These are phyloP conservation scores for Pyxicephalus adspersus DNA, from an alignment of 2,113 vertebrate species.

Conservation along the genomic window DNA sequence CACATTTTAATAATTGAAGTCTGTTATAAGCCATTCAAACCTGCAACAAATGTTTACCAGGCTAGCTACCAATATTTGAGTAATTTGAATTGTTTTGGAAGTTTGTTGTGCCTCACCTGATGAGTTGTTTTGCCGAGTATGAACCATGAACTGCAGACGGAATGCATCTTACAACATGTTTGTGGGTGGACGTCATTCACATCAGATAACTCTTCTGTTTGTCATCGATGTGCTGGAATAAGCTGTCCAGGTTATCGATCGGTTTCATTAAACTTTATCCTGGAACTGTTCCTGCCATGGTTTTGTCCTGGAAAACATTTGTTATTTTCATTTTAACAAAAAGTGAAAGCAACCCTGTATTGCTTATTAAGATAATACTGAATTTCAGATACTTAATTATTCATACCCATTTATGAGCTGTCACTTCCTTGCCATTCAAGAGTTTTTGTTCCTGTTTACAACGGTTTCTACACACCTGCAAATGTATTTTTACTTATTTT, in stretches of 20 bases:
- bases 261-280: conserved; percentile 4
- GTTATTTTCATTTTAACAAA: background rate
- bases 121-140: too few relatives aligned
- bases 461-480: conserved; percentile 41
- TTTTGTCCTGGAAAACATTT: background rate
- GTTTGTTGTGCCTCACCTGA: too few relatives aligned
- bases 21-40: too few relatives aligned
- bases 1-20: too few relatives aligned
- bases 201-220: background rate
- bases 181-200: too few relatives aligned
- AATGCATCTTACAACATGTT: too few relatives aligned
- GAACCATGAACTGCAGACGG: too few relatives aligned
- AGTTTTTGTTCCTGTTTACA: conserved; percentile 50
- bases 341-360: background rate
- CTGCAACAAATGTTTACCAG: too few relatives aligned
- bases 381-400: background rate
- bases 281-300: conserved; percentile 20
- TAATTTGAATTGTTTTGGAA: too few relatives aligned
- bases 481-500: conserved; percentile 4
- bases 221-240: background rate
- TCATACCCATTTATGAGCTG: background rate
- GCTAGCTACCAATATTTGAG: too few relatives aligned
- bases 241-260: conserved; percentile 1
- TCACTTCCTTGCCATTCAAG: conserved; percentile 3
- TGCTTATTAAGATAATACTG: background rate